Evolutionary conservation across 1,140 invertebrate genomes (phyloP).

Genomic region (Spodoptera litura): DNA sequence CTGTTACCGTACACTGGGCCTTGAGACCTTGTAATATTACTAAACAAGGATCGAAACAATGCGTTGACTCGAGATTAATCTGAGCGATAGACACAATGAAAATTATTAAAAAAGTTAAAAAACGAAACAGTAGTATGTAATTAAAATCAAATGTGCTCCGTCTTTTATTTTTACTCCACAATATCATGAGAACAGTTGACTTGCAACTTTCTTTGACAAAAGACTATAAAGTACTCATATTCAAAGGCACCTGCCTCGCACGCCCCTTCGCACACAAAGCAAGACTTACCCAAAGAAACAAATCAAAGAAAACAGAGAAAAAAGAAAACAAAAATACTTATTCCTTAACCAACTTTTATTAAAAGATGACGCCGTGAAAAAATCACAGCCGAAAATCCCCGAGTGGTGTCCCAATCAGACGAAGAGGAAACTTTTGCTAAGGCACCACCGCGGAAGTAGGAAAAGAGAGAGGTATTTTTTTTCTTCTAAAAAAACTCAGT

Average conservation of each 20-base stretch:
- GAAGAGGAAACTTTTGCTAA: slow-evolving; percentile 33
- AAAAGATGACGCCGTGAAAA: slow-evolving; percentile 37
- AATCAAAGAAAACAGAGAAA: slow-evolving; percentile 36
- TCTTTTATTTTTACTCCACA: slow-evolving; percentile 8
- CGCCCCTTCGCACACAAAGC: slow-evolving; percentile 31
- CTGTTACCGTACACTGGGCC: no score
- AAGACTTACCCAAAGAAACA: slow-evolving; percentile 37
- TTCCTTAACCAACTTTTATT: slow-evolving; percentile 36
- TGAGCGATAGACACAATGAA: neutral
- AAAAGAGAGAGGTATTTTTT: slow-evolving; percentile 33
- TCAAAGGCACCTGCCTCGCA: slow-evolving; percentile 17
- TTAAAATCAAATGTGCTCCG: neutral
- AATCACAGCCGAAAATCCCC: slow-evolving; percentile 32
- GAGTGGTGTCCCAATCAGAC: slow-evolving; percentile 43
- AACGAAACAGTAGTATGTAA: no score
- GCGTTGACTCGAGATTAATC: no score
- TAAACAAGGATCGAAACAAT: no score
- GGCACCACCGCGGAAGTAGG: slow-evolving; percentile 14
- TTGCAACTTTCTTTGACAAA: slow-evolving; percentile 28
- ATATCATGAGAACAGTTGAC: neutral
- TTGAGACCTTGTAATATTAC: no score
- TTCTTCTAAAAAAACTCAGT: slow-evolving; percentile 23
- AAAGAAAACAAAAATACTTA: slow-evolving; percentile 21
- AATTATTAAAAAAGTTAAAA: neutral
- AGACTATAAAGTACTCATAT: slow-evolving; percentile 36